A percentile compares a stretch with the other conserved stretches of the same genome.
Conservation (phyloP, 2,797 vertebrate genomes). For the Gadopsis bispinosus region DNA sequence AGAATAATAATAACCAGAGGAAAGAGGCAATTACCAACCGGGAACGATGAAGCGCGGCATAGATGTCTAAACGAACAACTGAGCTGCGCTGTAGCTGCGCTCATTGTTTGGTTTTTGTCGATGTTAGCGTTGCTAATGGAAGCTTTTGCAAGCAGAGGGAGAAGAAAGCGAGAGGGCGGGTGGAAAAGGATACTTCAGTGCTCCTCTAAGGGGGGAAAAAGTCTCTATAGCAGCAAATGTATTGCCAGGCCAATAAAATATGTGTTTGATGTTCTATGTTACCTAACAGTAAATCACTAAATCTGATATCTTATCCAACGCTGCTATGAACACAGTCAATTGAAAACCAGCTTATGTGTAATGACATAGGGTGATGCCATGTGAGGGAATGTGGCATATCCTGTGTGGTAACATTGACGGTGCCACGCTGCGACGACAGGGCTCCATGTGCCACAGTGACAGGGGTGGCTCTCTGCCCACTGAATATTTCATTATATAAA, state of each 20-base stretch:
- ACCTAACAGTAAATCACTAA: constrained; percentile 41
- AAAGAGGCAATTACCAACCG: constrained; percentile 73
- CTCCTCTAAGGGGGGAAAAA: neutral
- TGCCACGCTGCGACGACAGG: constrained; percentile 28
- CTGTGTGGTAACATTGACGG: constrained; percentile 66
- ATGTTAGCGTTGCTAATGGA: constrained; percentile 58
- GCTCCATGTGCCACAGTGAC: constrained; percentile 33
- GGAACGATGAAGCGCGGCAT: constrained; percentile 41
- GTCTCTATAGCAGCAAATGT: constrained; percentile 26
- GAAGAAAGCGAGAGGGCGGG: neutral
- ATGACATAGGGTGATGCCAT: constrained; percentile 43
- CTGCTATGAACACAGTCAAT: constrained; percentile 31
- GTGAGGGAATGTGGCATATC: constrained; percentile 55
- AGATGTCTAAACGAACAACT: constrained; percentile 29
- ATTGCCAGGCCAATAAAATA: constrained; percentile 34
- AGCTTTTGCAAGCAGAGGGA: constrained; percentile 8
- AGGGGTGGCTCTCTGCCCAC: constrained; percentile 43
- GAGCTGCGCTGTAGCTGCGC: constrained; percentile 24
- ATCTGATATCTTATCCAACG: constrained; percentile 54
- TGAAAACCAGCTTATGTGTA: constrained; percentile 36
- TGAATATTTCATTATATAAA: constrained; percentile 62
- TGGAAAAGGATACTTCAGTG: neutral
- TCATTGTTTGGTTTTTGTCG: constrained; percentile 60
- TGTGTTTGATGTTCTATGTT: constrained; percentile 48
- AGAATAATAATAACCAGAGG: constrained; percentile 71